Percentiles rank a stretch among this genome's conserved stretches.
Conservation (phyloP, 2,888 invertebrate genomes). For the Trisateles emortualis region DNA sequence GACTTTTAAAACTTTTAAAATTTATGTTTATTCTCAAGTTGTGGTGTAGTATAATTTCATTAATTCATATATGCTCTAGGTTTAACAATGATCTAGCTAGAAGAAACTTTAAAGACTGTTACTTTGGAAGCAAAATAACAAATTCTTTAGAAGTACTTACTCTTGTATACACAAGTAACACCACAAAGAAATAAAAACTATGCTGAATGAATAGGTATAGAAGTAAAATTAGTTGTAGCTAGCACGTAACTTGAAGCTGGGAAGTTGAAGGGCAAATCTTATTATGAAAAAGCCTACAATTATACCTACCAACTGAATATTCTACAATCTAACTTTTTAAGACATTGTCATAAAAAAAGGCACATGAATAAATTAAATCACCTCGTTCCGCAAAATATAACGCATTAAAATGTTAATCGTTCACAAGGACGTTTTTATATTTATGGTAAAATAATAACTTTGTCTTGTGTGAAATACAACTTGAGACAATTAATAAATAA, state of each 20-base stretch:
- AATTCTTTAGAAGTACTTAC: no score
- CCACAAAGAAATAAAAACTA: neutral
- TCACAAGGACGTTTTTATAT: conserved; percentile 70
- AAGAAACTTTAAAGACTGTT: no score
- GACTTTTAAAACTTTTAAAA: no score
- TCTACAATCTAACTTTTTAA: conserved; percentile 29
- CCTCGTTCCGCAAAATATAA: conserved; percentile 60
- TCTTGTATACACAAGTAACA: neutral
- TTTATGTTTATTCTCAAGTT: no score
- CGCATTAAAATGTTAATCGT: conserved; percentile 73
- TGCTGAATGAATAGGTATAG: conserved; percentile 2
- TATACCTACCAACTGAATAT: conserved; percentile 36
- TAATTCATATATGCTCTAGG: no score
- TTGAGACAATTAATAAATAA: conserved; percentile 26
- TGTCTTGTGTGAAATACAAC: conserved; percentile 22
- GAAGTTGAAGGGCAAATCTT: conserved; percentile 57
- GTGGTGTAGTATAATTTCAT: no score
- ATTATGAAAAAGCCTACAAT: conserved; percentile 50
- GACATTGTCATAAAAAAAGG: conserved; percentile 47
- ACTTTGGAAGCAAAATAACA: no score
- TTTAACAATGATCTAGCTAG: no score
- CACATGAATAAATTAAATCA: conserved; percentile 56
- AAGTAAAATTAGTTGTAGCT: conserved; percentile 13
- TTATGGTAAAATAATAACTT: conserved; percentile 33
- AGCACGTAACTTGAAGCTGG: conserved; percentile 27